phyloP scores from a whole-genome alignment of 2,113 vertebrate species.

The Cnemophilus loriae region DNA sequence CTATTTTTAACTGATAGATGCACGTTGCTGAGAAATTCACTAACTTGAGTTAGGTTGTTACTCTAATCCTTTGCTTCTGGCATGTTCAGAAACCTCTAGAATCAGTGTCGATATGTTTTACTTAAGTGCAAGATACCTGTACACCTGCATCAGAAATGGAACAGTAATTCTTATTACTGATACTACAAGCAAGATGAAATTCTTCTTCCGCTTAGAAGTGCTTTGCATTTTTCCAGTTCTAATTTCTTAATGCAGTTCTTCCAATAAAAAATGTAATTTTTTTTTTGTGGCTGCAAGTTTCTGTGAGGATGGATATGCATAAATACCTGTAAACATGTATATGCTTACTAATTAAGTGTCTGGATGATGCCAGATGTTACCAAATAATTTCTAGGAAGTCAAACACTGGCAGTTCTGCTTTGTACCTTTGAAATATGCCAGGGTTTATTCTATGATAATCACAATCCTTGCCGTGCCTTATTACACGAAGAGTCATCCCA shows the following conservation, averaged over 20 bases:
- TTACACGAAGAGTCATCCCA: slow-evolving; percentile 23
- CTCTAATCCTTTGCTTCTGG: not conserved
- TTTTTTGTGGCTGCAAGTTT: not conserved
- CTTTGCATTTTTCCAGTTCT: not conserved
- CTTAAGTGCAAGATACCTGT: not conserved
- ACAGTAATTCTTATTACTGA: not conserved
- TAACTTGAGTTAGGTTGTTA: not conserved
- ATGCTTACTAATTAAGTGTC: not conserved
- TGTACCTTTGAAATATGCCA: not conserved
- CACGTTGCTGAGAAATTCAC: not conserved
- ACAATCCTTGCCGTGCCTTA: not conserved
- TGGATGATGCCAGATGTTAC: not conserved
- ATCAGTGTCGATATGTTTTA: not conserved
- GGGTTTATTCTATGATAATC: slow-evolving; percentile 22
- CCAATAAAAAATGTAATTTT: not conserved
- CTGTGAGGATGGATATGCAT: not conserved
- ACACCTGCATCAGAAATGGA: not conserved
- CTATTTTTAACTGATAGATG: not conserved
- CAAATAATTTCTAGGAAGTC: not conserved
- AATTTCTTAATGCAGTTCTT: not conserved
- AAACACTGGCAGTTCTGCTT: not conserved
- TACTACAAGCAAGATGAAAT: not conserved
- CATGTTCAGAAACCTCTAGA: not conserved
- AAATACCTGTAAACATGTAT: not conserved
- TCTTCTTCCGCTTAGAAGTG: not conserved